Base-by-base conservation (phyloP, 2,888 invertebrate genomes). In the Acronicta alni region DNA sequence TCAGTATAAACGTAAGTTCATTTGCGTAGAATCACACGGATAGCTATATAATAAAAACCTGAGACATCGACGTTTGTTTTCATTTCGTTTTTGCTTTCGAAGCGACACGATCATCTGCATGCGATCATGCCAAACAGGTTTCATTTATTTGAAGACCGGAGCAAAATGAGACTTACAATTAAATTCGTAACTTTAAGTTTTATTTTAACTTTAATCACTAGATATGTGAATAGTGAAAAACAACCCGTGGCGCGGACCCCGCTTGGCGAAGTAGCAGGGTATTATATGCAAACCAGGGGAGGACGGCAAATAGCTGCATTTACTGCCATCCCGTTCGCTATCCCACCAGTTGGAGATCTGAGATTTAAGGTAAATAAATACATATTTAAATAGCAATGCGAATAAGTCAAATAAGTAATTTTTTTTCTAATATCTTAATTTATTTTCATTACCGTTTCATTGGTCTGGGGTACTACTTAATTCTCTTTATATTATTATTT, bases 261-360 rank as follows among this genome's bases (percentile, higher is more conserved):
- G 47, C 87, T 95, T 52, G 96, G 96, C 0, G 90, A 92, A 41
- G 81, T 96, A 26, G 84, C 89, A 18, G 96, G 96, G 3, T 91
- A 91, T 65, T 92, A 90, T 61, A 87, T 96, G 88, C 90, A 87
- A 62, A 95, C 95, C 0, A 92, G 95, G 63, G 92, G 86, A 23
- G 96, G 96, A 0, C 92, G 95, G 61, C 89, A 93, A 65, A 94
- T 96, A 75, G 87, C 95, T 0, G 96, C 95, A 0, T 96, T 96
- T 78, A 95, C 96, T 54, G 95, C 96, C 3, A 91, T 96, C 43
- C 96, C 96, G 0, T 96, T 95, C 77, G 96, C 96, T 0, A 77
- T 91, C 57, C 95, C 96, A 1, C 96, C 96, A 0, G 42, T 96
- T 3, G 95, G 93, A 14, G 89, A 95, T 4, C 87, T 96, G 9